Percentiles rank a stretch among this genome's conserved stretches.
Conservation (phyloP, 2,797 vertebrate genomes). For the Hephaestus fuliginosus region DNA sequence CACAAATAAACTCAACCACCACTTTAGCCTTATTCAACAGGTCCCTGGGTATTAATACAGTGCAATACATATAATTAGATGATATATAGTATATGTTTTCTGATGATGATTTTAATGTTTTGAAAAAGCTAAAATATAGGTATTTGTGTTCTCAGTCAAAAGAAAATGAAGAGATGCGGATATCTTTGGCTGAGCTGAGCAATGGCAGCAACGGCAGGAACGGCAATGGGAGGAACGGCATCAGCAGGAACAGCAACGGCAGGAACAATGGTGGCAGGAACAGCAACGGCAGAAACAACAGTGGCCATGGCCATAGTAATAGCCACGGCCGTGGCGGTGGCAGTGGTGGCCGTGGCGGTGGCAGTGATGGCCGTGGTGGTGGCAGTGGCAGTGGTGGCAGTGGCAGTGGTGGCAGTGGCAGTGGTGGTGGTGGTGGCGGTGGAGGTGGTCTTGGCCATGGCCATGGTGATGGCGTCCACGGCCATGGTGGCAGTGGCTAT, state of each 20-base stretch:
- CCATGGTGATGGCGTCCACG: no score
- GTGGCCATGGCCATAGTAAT: constrained; percentile 52
- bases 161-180: constrained; percentile 93
- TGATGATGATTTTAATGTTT: constrained; percentile 4
- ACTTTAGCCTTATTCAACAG: constrained; percentile 4
- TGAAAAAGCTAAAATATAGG: constrained; percentile 19
- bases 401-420: no score
- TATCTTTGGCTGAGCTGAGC: constrained; percentile 89
- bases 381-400: constrained; percentile 16
- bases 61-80: neutral
- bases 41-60: neutral
- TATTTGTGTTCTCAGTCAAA: constrained; percentile 85
- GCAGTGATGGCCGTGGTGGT: no score
- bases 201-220: constrained; percentile 69
- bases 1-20: neutral
- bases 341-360: constrained; percentile 10
- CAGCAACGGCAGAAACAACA: no score
- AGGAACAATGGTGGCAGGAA: no score
- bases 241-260: no score
- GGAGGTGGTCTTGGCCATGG: constrained; percentile 13
- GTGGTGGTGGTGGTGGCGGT: constrained; percentile 51
- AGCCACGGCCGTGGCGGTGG: neutral
- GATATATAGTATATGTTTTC: neutral
- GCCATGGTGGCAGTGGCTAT: accelerated
- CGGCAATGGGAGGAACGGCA: neutral